Percentiles rank a stretch among this genome's conserved stretches.
Conservation (phyloP, 1,140 invertebrate species). For the Diachasma alloeum region DNA sequence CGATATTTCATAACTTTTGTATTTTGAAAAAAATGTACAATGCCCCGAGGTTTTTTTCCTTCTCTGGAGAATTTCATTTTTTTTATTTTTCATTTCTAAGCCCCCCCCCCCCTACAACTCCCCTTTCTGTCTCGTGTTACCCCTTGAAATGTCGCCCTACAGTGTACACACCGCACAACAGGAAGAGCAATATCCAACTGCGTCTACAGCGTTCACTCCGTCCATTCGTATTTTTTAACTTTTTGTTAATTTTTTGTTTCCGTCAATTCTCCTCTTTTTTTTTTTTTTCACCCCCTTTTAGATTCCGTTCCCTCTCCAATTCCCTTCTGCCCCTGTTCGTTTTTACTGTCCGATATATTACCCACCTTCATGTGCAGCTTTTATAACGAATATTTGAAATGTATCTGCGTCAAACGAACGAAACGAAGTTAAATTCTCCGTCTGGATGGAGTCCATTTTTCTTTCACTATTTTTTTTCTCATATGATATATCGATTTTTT, state of each 20-base stretch:
- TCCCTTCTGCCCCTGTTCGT: neutral
- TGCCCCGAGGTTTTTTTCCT: slow-evolving; percentile 9
- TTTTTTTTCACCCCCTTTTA: neutral
- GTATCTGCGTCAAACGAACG: neutral
- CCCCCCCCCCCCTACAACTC: neutral
- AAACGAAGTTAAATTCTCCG: neutral
- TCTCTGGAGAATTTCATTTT: neutral
- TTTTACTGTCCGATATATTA: neutral
- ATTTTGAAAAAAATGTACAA: slow-evolving; percentile 57
- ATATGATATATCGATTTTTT: neutral
- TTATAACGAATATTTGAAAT: slow-evolving; percentile 2
- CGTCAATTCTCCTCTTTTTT: neutral
- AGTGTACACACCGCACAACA: neutral
- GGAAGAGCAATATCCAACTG: slow-evolving; percentile 17
- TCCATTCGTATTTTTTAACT: neutral
- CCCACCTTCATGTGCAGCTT: neutral
- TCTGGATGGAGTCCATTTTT: neutral
- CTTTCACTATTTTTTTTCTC: neutral
- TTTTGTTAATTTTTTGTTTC: neutral
- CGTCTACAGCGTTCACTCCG: slow-evolving; percentile 3
- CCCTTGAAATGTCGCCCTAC: neutral
- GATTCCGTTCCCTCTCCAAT: neutral
- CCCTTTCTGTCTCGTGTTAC: neutral
- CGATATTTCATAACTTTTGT: slow-evolving; percentile 65
- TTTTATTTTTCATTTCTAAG: neutral